A percentile compares a stretch with the other conserved stretches of the same genome.
These are phyloP conservation scores for Grapholita molesta DNA, from an alignment of 1,140 invertebrate species.

Conservation along the genomic window DNA sequence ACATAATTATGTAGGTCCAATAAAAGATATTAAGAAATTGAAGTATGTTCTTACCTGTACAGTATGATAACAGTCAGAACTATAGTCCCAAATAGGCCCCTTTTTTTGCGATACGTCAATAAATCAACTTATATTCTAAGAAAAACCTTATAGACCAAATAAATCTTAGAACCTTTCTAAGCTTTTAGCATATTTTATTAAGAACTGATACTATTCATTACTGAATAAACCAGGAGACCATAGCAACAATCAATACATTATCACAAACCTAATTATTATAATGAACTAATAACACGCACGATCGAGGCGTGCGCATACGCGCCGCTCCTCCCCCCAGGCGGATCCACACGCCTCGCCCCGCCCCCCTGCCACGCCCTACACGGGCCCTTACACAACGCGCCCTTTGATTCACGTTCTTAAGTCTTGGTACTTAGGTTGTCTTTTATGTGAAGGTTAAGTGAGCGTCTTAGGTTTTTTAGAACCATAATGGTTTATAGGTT, in stretches of 20 bases:
- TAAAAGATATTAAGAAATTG: too few species aligned
- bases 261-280: neutral
- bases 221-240: neutral
- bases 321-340: constrained; percentile 47
- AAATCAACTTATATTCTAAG: too few species aligned
- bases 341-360: constrained; percentile 28
- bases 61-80: too few species aligned
- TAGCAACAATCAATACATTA: neutral
- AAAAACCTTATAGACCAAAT: too few species aligned
- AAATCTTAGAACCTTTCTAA: too few species aligned
- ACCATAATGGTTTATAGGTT: neutral
- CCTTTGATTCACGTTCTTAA: constrained; percentile 28
- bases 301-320: constrained; percentile 41
- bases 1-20: too few species aligned
- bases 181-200: too few species aligned
- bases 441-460: neutral
- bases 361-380: constrained; percentile 39
- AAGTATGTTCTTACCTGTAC: too few species aligned
- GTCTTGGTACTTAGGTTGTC: neutral
- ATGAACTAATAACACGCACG: neutral
- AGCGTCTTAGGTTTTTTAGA: neutral
- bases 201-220: too few species aligned
- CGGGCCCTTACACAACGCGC: constrained; percentile 36
- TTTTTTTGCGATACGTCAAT: too few species aligned
- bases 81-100: too few species aligned